These are phyloP conservation scores for Tetragonisca angustula DNA, from an alignment of 2,888 invertebrate species.

Conservation along the genomic window DNA sequence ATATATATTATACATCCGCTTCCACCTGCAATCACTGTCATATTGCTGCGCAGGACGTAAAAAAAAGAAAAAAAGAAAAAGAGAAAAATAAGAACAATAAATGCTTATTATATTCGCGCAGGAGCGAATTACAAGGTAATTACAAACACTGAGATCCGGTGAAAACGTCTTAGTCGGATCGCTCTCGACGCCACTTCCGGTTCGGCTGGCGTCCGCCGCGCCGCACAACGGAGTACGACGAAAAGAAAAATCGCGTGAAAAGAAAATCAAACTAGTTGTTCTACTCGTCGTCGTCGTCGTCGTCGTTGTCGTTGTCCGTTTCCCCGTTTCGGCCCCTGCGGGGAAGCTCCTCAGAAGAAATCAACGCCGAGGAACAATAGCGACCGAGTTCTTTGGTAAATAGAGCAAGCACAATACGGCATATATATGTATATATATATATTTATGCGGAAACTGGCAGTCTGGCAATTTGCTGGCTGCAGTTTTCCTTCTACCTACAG, in stretches of 20 bases:
- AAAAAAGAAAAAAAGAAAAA: not conserved
- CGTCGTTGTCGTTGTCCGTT: constrained; percentile 10
- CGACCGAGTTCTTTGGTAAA: constrained; percentile 59
- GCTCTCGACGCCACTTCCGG: constrained; percentile 52
- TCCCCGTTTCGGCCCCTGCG: constrained; percentile 2
- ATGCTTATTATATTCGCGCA: constrained; percentile 42
- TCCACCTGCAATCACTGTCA: not conserved
- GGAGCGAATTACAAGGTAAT: not conserved
- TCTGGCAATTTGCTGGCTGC: constrained; percentile 25
- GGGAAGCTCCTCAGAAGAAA: constrained; percentile 41
- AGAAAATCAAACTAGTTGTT: constrained; percentile 62
- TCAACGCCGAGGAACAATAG: constrained; percentile 63
- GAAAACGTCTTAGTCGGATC: constrained; percentile 43
- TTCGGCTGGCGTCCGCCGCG: not conserved
- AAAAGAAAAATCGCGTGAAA: constrained; percentile 56
- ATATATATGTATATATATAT: constrained; percentile 35
- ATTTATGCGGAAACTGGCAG: constrained; percentile 62
- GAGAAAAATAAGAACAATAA: constrained; percentile 31
- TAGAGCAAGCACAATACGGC: constrained; percentile 55
- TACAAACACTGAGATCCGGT: not conserved
- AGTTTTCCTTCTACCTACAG: constrained; percentile 20
- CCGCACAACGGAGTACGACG: constrained; percentile 14
- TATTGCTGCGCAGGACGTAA: not conserved
- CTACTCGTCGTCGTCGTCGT: not conserved
- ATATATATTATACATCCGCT: not conserved